Percentiles rank a stretch among this genome's conserved stretches.
phyloP scores from a whole-genome alignment of 2,113 vertebrate genomes.

The Paraplagusia blochii region DNA sequence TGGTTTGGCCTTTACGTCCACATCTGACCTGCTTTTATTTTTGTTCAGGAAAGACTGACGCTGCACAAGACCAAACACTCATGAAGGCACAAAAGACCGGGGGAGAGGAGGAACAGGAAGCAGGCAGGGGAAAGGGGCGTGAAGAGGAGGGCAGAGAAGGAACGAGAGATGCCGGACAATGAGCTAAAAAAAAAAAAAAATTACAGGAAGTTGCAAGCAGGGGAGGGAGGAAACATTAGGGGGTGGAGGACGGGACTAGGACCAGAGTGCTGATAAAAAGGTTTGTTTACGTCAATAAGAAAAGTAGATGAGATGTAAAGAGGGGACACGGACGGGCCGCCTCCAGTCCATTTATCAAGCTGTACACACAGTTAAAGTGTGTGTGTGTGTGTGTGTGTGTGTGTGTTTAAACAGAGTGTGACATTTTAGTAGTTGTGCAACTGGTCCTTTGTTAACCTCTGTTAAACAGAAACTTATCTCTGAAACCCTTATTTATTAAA shows the following conservation, averaged over 20 bases:
- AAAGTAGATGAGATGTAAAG: neutral
- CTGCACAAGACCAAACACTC: conserved; percentile 3
- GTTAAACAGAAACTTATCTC: neutral
- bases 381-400: no score
- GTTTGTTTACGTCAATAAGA: neutral
- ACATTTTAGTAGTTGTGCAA: neutral
- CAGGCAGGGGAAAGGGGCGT: conserved; percentile 3
- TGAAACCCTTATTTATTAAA: neutral
- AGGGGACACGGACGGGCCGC: neutral
- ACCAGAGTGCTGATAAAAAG: conserved; percentile 19
- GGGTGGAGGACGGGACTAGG: conserved; percentile 13
- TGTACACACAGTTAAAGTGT: neutral
- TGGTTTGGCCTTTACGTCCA: conserved; percentile 8
- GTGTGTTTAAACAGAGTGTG: neutral
- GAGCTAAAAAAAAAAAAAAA: conserved; percentile 18
- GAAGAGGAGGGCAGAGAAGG: neutral
- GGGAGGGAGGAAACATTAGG: conserved; percentile 3
- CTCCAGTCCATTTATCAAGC: no score
- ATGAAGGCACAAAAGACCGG: neutral
- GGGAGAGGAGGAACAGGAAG: conserved; percentile 14
- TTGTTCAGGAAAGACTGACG: conserved; percentile 10
- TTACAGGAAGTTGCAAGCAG: conserved; percentile 16
- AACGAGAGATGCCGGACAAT: conserved; percentile 23
- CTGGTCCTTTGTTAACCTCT: conserved; percentile 9
- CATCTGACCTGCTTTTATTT: conserved; percentile 26